Evolutionary conservation across 1,140 invertebrate genomes (phyloP), one percentile per base, ranked within the genome.

Genomic region (Forficula auricularia): DNA sequence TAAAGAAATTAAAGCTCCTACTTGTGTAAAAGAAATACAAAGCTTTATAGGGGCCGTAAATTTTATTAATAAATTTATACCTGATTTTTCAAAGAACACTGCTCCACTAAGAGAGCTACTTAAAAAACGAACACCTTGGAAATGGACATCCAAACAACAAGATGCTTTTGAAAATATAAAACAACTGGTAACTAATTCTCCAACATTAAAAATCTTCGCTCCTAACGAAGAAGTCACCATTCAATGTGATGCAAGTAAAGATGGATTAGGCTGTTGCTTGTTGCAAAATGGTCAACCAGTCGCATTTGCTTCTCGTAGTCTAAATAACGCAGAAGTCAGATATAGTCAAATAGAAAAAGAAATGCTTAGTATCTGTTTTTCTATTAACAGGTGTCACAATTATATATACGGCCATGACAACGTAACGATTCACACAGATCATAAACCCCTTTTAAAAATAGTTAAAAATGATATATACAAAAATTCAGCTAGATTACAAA

Each of bases 351-450:
- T 38, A 43, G 42, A 44, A n/a, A 44, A 44, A 44, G 22, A 44
- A 15, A 13, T 44, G 19, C 19, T 35, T 12, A 27, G 3, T 8
- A 35, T 42, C 12, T 14, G 18, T 43, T 44, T 50, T 54, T 52
- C 48, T 15, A 50, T 32, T 45, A 47, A 57, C 41, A 57, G 56
- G 47, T 67, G 61, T 55, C 53, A 55, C 49, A 45, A 58, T 20
- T 65, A 57, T 46, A 46, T 65, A 9, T 59, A 61, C 53, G 59
- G 56, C 6, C 43, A 46, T n/a, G 46, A 44, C 30, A n/a, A n/a
- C n/a, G 44, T 57, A 14, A 46, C 40, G n/a, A 41, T 61, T 3
- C 32, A 55, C n/a, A 61, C 54, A 0, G 57, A 62, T 43, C 55
- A 59, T 38, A 54, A 58, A 34, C 56, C 58, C 10, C 38, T 64